Evolutionary conservation across 1,140 invertebrate species (phyloP).

Genomic region (Stenopsyche tienmushanensis): DNA sequence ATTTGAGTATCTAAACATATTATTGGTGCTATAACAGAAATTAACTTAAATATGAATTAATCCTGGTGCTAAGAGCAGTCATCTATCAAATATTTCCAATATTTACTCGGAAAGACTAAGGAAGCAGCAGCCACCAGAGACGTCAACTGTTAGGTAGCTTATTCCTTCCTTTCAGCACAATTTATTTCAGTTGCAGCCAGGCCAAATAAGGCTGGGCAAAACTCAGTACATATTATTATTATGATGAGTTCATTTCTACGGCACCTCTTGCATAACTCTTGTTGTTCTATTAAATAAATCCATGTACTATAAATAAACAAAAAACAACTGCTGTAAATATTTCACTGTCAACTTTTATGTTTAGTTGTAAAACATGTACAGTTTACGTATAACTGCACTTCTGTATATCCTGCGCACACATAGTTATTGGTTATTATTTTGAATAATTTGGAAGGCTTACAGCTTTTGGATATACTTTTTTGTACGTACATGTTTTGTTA

Average conservation of each 20-base stretch:
- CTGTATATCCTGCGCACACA: conserved; percentile 57
- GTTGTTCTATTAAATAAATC: conserved; percentile 53
- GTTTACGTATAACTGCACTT: conserved; percentile 57
- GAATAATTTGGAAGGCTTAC: conserved; percentile 56
- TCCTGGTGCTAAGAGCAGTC: conserved; percentile 58
- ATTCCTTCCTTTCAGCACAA: conserved; percentile 57
- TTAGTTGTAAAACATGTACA: conserved; percentile 62
- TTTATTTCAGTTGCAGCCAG: conserved; percentile 59
- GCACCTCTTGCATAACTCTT: conserved; percentile 57
- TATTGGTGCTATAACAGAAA: neutral
- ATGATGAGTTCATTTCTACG: conserved; percentile 53
- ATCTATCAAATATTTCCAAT: conserved; percentile 51
- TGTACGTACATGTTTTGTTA: conserved; percentile 59
- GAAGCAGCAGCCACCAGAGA: conserved; percentile 28
- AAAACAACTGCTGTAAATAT: conserved; percentile 58
- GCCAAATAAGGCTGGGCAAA: conserved; percentile 43
- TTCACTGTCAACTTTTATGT: conserved; percentile 56
- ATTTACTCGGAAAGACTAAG: conserved; percentile 34
- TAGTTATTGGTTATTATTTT: conserved; percentile 55
- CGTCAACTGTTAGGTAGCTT: conserved; percentile 48
- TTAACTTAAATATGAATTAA: conserved; percentile 41
- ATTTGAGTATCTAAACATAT: too few relatives aligned
- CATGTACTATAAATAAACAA: conserved; percentile 54
- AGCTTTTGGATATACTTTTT: conserved; percentile 57
- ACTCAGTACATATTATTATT: conserved; percentile 41